phyloP scores from a whole-genome alignment of 2,113 vertebrate species.

The Lycaon pictus region DNA sequence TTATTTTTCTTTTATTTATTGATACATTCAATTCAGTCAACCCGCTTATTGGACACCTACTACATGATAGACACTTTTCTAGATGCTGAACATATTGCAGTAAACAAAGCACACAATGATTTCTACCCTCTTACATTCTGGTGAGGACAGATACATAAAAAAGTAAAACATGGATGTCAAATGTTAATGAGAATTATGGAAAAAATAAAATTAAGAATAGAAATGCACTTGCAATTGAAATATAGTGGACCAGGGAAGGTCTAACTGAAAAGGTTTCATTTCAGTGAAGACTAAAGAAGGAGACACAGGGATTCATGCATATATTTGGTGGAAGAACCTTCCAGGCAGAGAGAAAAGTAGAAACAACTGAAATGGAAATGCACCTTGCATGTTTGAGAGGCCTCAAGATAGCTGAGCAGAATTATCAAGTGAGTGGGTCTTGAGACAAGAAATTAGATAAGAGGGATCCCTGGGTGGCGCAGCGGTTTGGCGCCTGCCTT shows the following conservation, averaged over 20 bases:
- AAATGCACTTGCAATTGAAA: neutral
- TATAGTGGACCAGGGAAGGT: neutral
- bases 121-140: neutral
- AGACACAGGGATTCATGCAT: too few species aligned
- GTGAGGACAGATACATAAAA: neutral
- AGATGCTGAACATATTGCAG: neutral
- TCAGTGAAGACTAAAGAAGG: neutral
- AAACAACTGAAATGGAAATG: neutral
- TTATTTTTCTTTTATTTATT: neutral
- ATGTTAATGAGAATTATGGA: neutral
- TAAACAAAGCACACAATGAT: neutral
- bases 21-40: neutral
- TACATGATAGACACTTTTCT: neutral
- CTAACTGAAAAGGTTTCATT: neutral
- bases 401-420: neutral
- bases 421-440: neutral
- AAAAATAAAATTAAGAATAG: neutral
- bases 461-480: too few species aligned
- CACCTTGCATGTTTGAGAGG: neutral
- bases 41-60: neutral
- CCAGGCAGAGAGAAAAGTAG: neutral
- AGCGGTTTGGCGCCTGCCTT: too few species aligned
- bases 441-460: neutral
- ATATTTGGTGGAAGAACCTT: neutral
- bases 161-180: neutral